Percentiles rank a stretch among this genome's conserved stretches.
Evolutionary conservation across 2,797 vertebrate species (phyloP).

Genomic region (Sebastes iracundus): DNA sequence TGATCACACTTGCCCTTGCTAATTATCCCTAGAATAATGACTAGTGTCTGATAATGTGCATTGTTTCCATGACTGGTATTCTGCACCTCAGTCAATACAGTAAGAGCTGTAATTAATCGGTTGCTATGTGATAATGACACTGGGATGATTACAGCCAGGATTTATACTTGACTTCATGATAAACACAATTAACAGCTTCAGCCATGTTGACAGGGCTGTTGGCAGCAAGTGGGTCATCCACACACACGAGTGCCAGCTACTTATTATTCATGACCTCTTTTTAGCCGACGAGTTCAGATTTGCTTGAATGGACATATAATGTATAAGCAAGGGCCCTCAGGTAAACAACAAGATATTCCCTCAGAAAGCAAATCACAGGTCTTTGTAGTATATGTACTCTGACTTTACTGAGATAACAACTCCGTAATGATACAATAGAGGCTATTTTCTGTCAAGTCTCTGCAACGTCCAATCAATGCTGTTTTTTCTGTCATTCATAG

Average conservation of each 20-base stretch:
- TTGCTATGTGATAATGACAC: slow-evolving; percentile 8
- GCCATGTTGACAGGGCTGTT: slow-evolving; percentile 28
- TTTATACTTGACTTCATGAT: slow-evolving; percentile 26
- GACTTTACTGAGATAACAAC: neutral
- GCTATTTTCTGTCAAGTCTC: neutral
- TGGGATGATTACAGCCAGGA: neutral
- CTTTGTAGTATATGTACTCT: neutral
- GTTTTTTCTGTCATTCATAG: neutral
- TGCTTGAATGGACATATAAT: neutral
- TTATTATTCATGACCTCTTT: slow-evolving; percentile 30
- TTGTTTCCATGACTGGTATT: neutral
- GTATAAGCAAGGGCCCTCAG: neutral
- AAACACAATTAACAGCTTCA: slow-evolving; percentile 24
- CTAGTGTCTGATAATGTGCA: neutral
- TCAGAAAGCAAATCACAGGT: neutral
- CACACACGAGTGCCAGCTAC: neutral
- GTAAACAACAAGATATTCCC: neutral
- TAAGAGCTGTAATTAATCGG: neutral
- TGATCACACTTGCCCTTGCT: neutral
- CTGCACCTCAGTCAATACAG: neutral
- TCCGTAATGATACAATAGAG: neutral
- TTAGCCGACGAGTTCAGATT: slow-evolving; percentile 5
- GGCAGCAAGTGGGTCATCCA: slow-evolving; percentile 21
- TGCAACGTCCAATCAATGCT: neutral
- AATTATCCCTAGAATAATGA: neutral